Base-by-base conservation (phyloP, 2,888 invertebrate species). In the Lasioglossum lativentre region DNA sequence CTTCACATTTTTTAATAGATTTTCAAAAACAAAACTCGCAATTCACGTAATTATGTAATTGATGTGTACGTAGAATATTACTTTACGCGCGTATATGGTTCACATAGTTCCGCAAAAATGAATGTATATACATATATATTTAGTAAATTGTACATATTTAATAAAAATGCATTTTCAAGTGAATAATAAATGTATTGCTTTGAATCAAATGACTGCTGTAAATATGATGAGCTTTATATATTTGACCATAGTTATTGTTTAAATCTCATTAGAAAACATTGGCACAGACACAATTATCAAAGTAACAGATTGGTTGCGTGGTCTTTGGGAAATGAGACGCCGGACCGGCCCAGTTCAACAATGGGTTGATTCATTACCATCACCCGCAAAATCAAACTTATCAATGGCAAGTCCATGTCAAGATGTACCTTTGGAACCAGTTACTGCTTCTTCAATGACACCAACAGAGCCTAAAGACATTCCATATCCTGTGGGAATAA, bases 301-400 rank as follows among this genome's bases (percentile, higher is more conserved):
- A 87, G 94, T 95, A n/a, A 93, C 94, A 40, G 92, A 93, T 83
- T 95, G 95, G 95, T 87, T 95, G 38, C 92, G 93, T 80, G 92
- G 93, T 70, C 91, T 95, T 89, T 95, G 95, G 94, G 96, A 96
- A 91, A 96, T 96, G 96, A 95, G 96, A 91, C 96, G 97, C 82
- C 97, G 97, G 88, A 96, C 97, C 75, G 95, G 96, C 83, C 96
- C 96, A 45, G 97, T 97, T 77, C 97, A 97, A 93, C 97, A 97
- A 95, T 97, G 97, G 97, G 96, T 97, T 87, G 97, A 97, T 92
- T 97, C 97, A 12, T 95, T 97, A 88, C 97, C 97, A 47, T 94
- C 92, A 16, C 93, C 95, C 45, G 91, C 91, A 30, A 93, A 91
- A 59, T 86, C 92, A 27, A 78, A 86, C 30, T 76, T 90, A 59